phyloP scores from a whole-genome alignment of 2,888 invertebrate genomes.

The Yponomeuta sedellus region DNA sequence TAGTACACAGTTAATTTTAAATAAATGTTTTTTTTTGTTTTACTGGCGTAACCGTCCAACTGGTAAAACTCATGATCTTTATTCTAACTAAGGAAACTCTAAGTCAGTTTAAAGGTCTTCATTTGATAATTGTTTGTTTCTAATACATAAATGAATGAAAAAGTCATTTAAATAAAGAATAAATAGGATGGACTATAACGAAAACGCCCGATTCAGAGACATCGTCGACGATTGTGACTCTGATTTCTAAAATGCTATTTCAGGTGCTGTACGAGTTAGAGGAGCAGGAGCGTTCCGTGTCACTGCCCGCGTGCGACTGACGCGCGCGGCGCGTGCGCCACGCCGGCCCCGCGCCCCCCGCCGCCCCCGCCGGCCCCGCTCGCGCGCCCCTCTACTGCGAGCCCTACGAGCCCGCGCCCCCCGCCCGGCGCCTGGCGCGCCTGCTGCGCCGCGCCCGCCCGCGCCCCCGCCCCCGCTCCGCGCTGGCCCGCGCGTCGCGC shows the following conservation, averaged over 20 bases:
- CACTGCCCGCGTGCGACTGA: conserved; percentile 29
- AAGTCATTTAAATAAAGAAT: too few relatives aligned
- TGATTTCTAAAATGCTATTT: neutral
- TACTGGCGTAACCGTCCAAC: too few relatives aligned
- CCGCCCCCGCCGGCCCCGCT: conserved; percentile 32
- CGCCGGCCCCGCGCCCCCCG: conserved; percentile 22
- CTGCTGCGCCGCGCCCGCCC: conserved; percentile 25
- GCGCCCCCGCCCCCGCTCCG: conserved; percentile 19
- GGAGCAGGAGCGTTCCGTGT: conserved; percentile 51
- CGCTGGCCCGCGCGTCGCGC: conserved; percentile 26
- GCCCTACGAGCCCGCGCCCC: conserved; percentile 14
- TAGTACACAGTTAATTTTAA: too few relatives aligned
- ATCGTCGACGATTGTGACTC: too few relatives aligned
- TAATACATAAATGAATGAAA: too few relatives aligned
- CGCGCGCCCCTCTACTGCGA: conserved; percentile 18
- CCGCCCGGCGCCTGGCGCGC: conserved; percentile 19
- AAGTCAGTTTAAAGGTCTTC: too few relatives aligned
- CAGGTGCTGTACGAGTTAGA: conserved; percentile 71
- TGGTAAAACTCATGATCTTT: too few relatives aligned
- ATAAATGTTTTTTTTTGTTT: too few relatives aligned
- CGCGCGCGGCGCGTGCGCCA: conserved; percentile 46
- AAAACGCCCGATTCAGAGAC: too few relatives aligned
- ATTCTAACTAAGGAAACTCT: too few relatives aligned
- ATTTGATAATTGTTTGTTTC: too few relatives aligned
- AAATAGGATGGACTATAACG: too few relatives aligned